Evolutionary conservation across 2,888 invertebrate genomes (phyloP), one percentile per base, ranked within the genome.

Genomic region (Scaptomyza polygonia): DNA sequence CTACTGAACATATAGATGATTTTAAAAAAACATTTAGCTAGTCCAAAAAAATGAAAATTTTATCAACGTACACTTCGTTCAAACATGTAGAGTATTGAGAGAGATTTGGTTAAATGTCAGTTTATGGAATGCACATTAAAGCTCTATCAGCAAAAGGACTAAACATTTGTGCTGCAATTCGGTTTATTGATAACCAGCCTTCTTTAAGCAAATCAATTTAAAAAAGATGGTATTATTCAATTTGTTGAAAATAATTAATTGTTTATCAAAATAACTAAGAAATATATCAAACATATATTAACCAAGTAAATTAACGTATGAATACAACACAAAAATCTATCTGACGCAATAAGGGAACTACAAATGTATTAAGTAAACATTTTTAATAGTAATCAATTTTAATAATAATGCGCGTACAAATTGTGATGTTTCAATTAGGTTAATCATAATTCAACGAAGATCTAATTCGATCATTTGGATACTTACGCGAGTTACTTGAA

Each of bases 401-500:
- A 39, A 16, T 1, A 16, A 39, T 9, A 58, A 69, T 66, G 79
- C 67, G 72, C 63, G 36, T 56, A 75, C 54, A 78, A 67, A 63
- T 61, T 48, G 55, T 53, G 11, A n/a, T 5, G 16, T 11, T 8
- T 36, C 0, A 0, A n/a, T 9, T 32, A 0, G 1, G 1, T 4
- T 2, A 21, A 9, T 7, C 3, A 11, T 18, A 18, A 11, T 9
- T 48, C 21, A 42, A 27, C 32, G 5, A 34, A 11, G 71, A 80
- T 77, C 72, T 29, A 0, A 16, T 68, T 77, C 51, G 71, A 73
- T 79, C 80, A 14, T 5, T 6, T 3, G 86, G 86, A 83, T 84
- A 66, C 43, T 79, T 1, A 49, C 89, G 88, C 87, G 79, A 89
- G 85, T 67, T 73, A 86, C 90, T 92, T 92, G 92, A 92, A 92